Percentiles rank a stretch among this genome's conserved stretches.
Evolutionary conservation across 2,888 invertebrate species (phyloP).

Genomic region (Mythimna ferrago): DNA sequence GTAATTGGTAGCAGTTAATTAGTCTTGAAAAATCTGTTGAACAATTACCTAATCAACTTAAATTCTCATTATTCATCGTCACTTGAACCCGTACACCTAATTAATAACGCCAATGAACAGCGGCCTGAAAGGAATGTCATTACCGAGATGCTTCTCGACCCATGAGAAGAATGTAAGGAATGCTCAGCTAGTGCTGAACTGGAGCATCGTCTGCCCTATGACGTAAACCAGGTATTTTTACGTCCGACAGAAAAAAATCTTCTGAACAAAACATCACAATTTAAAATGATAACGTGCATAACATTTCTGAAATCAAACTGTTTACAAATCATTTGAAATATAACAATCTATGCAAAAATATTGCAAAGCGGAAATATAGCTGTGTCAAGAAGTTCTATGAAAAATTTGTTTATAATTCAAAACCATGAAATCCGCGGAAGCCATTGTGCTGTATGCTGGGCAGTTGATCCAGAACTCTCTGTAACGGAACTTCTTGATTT

Average conservation of each 20-base stretch:
- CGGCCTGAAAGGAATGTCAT: constrained; percentile 13
- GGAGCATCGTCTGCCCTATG: constrained; percentile 18
- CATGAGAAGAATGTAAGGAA: constrained; percentile 2
- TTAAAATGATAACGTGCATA: constrained; percentile 41
- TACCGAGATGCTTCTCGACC: constrained; percentile 10
- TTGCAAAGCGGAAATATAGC: constrained; percentile 31
- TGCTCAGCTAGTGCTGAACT: background rate
- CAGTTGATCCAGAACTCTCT: constrained; percentile 48
- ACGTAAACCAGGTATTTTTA: constrained; percentile 43
- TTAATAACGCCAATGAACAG: constrained; percentile 10
- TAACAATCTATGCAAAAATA: constrained; percentile 38
- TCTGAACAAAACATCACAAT: constrained; percentile 32
- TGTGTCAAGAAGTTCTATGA: constrained; percentile 17
- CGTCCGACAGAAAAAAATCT: constrained; percentile 16
- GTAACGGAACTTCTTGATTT: constrained; percentile 52
- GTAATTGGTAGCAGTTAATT: constrained; percentile 22
- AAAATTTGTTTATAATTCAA: constrained; percentile 38
- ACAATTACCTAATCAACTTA: constrained; percentile 4
- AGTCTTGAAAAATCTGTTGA: constrained; percentile 6
- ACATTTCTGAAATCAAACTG: constrained; percentile 46
- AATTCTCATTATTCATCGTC: constrained; percentile 1
- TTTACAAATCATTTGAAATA: constrained; percentile 52
- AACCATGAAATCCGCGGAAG: constrained; percentile 39
- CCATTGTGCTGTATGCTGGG: constrained; percentile 9
- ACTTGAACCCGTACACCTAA: constrained; percentile 12